Percentiles rank a stretch among this genome's conserved stretches.
Conservation (phyloP, 2,113 vertebrate genomes). For the Prolemur simus region DNA sequence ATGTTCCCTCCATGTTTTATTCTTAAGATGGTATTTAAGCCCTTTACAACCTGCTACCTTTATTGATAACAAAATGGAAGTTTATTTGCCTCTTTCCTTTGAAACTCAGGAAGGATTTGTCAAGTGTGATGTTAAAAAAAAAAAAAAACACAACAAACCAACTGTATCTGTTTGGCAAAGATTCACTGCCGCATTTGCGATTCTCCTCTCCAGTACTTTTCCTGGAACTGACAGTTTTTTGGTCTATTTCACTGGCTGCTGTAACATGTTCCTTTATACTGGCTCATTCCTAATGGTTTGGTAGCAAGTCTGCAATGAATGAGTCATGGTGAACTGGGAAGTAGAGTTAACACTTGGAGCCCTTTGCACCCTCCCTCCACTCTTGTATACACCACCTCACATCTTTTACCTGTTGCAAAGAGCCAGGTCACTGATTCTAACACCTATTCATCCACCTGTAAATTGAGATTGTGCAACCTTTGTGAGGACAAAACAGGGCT, state of each 20-base stretch:
- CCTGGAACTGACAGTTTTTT: conserved; percentile 53
- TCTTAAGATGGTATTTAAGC: conserved; percentile 51
- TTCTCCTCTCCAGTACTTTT: conserved; percentile 32
- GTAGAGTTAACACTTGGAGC: neutral
- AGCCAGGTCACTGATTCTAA: neutral
- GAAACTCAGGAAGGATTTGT: conserved; percentile 57
- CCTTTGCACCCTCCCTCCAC: neutral
- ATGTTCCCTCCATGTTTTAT: conserved; percentile 13
- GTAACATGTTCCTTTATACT: neutral
- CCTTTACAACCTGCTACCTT: conserved; percentile 45
- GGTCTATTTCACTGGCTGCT: conserved; percentile 41
- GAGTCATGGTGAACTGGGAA: conserved; percentile 9
- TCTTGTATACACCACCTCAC: neutral
- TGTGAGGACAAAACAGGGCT: neutral
- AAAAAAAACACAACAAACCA: neutral
- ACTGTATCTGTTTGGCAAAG: conserved; percentile 51
- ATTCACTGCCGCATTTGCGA: conserved; percentile 12
- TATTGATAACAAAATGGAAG: conserved; percentile 51
- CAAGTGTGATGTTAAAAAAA: conserved; percentile 45
- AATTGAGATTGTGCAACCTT: neutral
- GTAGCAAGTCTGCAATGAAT: conserved; percentile 16
- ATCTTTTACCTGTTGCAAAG: neutral
- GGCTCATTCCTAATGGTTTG: neutral
- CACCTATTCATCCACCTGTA: neutral
- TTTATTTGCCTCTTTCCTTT: conserved; percentile 51